Conservation (phyloP, 2,797 vertebrate species). For the Kryptopterus vitreolus region DNA sequence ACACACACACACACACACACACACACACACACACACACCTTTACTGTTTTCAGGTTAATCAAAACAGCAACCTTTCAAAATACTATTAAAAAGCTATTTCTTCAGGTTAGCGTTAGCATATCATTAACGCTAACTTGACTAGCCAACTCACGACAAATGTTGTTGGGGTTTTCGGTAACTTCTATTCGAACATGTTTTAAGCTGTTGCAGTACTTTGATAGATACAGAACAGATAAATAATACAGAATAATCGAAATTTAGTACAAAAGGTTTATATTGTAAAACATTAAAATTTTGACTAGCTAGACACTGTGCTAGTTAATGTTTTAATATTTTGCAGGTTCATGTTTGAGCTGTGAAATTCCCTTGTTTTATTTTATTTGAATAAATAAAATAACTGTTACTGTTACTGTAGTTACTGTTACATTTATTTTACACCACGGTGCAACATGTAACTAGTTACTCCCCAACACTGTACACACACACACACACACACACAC, state of each 20-base stretch:
- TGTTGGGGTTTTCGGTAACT: no score
- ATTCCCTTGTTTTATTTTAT: background rate
- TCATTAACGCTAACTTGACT: background rate
- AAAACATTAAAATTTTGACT: background rate
- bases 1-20: no score
- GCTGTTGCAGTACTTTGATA: background rate
- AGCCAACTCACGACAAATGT: background rate
- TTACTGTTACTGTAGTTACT: no score
- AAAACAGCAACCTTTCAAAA: no score
- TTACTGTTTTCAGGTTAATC: background rate
- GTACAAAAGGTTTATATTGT: background rate
- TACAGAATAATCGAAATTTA: background rate
- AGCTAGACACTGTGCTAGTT: no score
- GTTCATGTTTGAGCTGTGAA: background rate
- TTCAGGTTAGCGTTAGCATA: background rate
- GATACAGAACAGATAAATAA: background rate
- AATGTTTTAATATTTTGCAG: background rate
- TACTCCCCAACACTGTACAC: no score
- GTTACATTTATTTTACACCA: no score
- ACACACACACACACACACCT: no score
- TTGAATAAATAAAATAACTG: no score
- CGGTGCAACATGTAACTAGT: no score
- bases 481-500: no score
- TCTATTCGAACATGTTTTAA: background rate
- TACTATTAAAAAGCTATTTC: background rate